Percentiles rank a stretch among this genome's conserved stretches.
phyloP scores from a whole-genome alignment of 2,113 vertebrate species.

The Megaleporinus macrocephalus region DNA sequence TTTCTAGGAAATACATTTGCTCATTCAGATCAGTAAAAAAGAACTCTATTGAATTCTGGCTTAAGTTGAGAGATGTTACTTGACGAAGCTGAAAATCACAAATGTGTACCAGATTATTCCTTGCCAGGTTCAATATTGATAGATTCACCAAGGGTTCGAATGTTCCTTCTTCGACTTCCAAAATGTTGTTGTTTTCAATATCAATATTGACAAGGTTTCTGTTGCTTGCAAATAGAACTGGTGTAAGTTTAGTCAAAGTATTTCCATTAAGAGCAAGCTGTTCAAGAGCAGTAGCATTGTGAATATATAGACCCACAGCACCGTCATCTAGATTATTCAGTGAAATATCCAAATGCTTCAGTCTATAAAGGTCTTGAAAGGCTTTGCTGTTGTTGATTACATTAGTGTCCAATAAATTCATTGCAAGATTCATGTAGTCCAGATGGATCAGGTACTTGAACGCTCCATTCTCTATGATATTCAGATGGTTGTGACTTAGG shows the following conservation, averaged over 20 bases:
- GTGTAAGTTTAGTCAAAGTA: conserved; percentile 69
- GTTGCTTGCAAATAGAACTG: conserved; percentile 67
- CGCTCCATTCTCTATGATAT: conserved; percentile 69
- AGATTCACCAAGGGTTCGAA: conserved; percentile 75
- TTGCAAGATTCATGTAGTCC: conserved; percentile 73
- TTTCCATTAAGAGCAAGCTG: conserved; percentile 76
- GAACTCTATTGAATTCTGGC: conserved; percentile 77
- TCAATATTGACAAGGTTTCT: conserved; percentile 64
- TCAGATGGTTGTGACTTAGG: conserved; percentile 78
- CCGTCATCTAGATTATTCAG: conserved; percentile 74
- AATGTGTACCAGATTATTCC: conserved; percentile 76
- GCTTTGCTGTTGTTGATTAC: conserved; percentile 68
- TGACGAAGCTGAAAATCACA: conserved; percentile 79
- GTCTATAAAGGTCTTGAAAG: conserved; percentile 64
- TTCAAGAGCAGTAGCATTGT: conserved; percentile 72
- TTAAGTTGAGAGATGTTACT: conserved; percentile 78
- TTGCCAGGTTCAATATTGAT: conserved; percentile 73
- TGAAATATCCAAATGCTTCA: conserved; percentile 78
- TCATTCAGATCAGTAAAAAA: conserved; percentile 63
- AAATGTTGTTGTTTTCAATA: conserved; percentile 78
- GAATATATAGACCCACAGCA: conserved; percentile 73
- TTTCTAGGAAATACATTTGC: conserved; percentile 70
- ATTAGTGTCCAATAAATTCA: conserved; percentile 73
- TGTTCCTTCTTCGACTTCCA: conserved; percentile 73
- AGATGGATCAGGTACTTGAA: conserved; percentile 73